Evolutionary conservation across 2,888 invertebrate species (phyloP).

Genomic region (Volucella bombylans): DNA sequence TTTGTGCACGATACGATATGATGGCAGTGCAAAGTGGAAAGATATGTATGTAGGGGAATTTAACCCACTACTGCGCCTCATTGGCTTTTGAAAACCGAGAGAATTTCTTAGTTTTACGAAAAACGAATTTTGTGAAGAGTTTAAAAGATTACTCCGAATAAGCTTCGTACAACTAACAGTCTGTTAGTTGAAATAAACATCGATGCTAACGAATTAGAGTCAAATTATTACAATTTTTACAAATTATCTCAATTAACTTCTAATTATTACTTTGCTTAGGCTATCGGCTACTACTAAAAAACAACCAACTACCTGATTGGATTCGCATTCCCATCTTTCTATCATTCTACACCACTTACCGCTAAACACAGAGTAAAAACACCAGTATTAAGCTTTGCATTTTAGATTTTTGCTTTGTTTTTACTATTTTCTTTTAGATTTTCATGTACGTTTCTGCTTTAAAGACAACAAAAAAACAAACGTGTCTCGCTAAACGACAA

Average conservation of each 20-base stretch:
- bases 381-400: constrained; percentile 11
- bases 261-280: neutral
- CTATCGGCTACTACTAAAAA: neutral
- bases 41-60: too few relatives aligned
- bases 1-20: too few relatives aligned
- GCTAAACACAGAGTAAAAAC: neutral
- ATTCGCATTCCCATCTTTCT: neutral
- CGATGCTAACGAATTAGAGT: too few relatives aligned
- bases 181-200: too few relatives aligned
- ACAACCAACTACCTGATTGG: neutral
- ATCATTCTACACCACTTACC: neutral
- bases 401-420: constrained; percentile 43
- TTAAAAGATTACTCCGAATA: too few relatives aligned
- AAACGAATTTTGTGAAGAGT: too few relatives aligned
- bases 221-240: neutral
- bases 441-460: constrained; percentile 13
- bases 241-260: constrained; percentile 19
- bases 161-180: too few relatives aligned
- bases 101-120: too few relatives aligned
- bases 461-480: constrained; percentile 56
- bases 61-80: too few relatives aligned
- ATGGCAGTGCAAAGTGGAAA: too few relatives aligned
- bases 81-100: too few relatives aligned
- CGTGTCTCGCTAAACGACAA: constrained; percentile 59
- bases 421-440: constrained; percentile 18